Evolutionary conservation across 2,888 invertebrate genomes (phyloP), one percentile per base, ranked within the genome.

Genomic region (Drosophila peninsularis): DNA sequence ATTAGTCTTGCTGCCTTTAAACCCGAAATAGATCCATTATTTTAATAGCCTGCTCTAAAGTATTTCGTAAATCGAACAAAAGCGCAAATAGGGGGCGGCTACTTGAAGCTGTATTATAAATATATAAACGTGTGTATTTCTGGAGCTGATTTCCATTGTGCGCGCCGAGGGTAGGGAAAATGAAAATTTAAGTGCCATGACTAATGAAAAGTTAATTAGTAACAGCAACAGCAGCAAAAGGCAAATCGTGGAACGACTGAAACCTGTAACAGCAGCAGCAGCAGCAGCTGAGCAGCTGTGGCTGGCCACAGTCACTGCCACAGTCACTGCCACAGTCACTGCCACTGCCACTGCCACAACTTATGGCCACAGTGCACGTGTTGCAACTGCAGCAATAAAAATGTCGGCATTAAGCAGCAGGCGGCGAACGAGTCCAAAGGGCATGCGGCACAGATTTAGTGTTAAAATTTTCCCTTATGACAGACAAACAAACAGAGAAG

Each of bases 41-140:
- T 84, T 85, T 85, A 85, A 84, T 84, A 80, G 83, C 80, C 79
- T 82, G 80, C 83, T 75, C 62, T 81, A 75, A 83, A 84, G 85
- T 84, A 84, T 84, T 83, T 85, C 69, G 71, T 74, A 79, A 81
- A 82, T 85, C 79, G 75, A 84, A 82, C 66, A 65, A 56, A 36
- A 52, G 32, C 34, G 21, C 24, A 39, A 34, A 52, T 44, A 42
- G 34, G 55, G 37, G 57, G 24, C 19, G 37, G 32, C 64, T 67
- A 71, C 75, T 73, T 64, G 62, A 64, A 71, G 44, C 69, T 39
- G 21, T 65, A 54, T 63, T 68, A 68, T 74, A 70, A 56, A 80
- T 69, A 64, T 65, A 62, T 47, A 30, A 45, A 24, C 50, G 57
- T 52, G 55, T 57, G 55, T 55, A 32, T 21, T 54, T 49, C 34